A percentile compares a stretch with the other conserved stretches of the same genome.
Conservation (phyloP, 2,888 invertebrate genomes). For the Scaptomyza caliginosa region DNA sequence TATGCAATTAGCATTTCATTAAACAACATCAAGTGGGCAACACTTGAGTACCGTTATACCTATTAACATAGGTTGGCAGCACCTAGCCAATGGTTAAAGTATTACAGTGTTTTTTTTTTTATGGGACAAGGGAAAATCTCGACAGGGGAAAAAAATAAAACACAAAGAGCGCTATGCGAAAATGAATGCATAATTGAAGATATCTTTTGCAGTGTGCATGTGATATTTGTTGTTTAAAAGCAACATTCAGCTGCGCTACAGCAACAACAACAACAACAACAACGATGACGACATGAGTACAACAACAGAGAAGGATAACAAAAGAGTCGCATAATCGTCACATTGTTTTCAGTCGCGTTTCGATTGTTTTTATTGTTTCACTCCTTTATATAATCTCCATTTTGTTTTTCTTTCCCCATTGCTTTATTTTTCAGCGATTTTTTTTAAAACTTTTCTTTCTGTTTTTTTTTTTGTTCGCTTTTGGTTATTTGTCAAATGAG, state of each 20-base stretch:
- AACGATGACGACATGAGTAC: background rate
- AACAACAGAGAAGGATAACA: slow-evolving; percentile 14
- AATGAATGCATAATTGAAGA: slow-evolving; percentile 44
- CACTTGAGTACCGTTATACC: background rate
- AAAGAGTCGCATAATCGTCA: slow-evolving; percentile 41
- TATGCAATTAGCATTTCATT: too few species aligned
- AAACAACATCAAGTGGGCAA: too few species aligned
- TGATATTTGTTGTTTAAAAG: slow-evolving; percentile 21
- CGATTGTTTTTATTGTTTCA: slow-evolving; percentile 28
- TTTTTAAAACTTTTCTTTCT: too few species aligned
- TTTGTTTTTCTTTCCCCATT: slow-evolving; percentile 16
- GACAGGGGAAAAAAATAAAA: slow-evolving; percentile 1
- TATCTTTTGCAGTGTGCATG: slow-evolving; percentile 30
- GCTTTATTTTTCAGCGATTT: background rate
- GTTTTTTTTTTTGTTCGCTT: slow-evolving; percentile 9
- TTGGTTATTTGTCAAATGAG: slow-evolving; percentile 18
- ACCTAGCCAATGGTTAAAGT: background rate
- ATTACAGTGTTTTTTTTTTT: too few species aligned
- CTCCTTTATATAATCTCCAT: slow-evolving; percentile 17
- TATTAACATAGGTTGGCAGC: background rate
- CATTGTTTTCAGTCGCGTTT: slow-evolving; percentile 42
- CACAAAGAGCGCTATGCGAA: background rate
- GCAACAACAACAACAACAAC: slow-evolving; percentile 4
- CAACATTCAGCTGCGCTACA: slow-evolving; percentile 3
- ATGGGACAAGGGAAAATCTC: background rate